These are phyloP conservation scores for Ailurus styani DNA, from an alignment of 2,113 vertebrate genomes.

Conservation along the genomic window DNA sequence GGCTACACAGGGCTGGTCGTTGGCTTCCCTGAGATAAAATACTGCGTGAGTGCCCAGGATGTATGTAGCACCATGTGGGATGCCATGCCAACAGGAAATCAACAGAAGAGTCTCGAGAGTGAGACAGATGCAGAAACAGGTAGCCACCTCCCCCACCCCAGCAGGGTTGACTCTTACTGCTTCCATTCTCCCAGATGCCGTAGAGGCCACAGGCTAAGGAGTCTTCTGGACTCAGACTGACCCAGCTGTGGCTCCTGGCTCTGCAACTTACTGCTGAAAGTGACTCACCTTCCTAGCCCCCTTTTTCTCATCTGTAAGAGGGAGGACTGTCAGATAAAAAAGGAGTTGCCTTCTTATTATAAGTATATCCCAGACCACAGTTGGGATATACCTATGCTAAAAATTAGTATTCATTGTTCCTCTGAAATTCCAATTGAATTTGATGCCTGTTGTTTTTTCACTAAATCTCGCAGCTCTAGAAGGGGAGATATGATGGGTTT, in stretches of 20 bases:
- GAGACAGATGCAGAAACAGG: neutral
- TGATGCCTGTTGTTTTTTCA: neutral
- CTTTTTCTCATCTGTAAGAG: neutral
- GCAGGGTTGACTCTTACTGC: neutral
- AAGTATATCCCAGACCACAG: neutral
- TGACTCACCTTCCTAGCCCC: neutral
- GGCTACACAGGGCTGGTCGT: rapidly evolving
- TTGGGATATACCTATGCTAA: neutral
- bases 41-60: neutral
- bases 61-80: neutral
- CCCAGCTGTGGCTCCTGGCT: neutral
- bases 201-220: neutral
- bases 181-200: neutral
- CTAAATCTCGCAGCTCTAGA: neutral
- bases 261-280: neutral
- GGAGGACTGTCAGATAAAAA: neutral
- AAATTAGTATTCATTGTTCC: neutral
- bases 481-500: neutral
- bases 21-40: rapidly evolving
- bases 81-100: neutral
- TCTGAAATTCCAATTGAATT: neutral
- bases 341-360: neutral
- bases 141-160: neutral
- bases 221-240: neutral
- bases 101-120: neutral